These are phyloP conservation scores for Antedon mediterranea DNA, from an alignment of 53 echinoderm and acorn worm genomes.

Conservation along the genomic window DNA sequence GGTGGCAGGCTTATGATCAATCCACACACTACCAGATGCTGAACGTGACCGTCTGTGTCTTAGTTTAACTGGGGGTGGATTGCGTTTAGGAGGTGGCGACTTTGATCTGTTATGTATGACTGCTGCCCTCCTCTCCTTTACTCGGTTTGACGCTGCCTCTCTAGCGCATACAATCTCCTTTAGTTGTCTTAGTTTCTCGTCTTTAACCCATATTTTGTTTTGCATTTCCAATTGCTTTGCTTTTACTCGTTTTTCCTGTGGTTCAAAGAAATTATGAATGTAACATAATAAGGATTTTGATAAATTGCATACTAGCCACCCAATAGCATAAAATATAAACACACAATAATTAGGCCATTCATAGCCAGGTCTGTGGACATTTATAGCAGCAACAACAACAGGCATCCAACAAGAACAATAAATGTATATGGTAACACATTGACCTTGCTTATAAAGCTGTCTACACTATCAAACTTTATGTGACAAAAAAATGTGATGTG, in stretches of 20 bases:
- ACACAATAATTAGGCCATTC: no score
- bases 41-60: constrained; percentile 71
- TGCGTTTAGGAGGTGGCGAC: constrained; percentile 59
- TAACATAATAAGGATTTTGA: not conserved
- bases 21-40: constrained; percentile 54
- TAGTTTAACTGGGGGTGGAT: constrained; percentile 60
- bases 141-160: constrained; percentile 29
- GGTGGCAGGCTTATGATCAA: constrained; percentile 74
- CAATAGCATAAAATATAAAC: not conserved
- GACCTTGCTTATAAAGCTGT: no score
- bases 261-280: not conserved
- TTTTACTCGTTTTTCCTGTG: constrained; percentile 54
- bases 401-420: no score
- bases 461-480: no score
- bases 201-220: constrained; percentile 91
- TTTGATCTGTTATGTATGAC: constrained; percentile 42
- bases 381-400: no score
- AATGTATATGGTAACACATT: no score
- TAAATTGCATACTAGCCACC: not conserved
- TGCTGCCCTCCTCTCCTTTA: constrained; percentile 25
- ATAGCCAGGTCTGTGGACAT: no score
- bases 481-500: no score
- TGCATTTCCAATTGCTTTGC: constrained; percentile 81
- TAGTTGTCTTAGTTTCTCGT: constrained; percentile 82
- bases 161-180: constrained; percentile 78